Base-by-base conservation (phyloP, 2,113 vertebrate genomes). In the Vanacampus margaritifer region DNA sequence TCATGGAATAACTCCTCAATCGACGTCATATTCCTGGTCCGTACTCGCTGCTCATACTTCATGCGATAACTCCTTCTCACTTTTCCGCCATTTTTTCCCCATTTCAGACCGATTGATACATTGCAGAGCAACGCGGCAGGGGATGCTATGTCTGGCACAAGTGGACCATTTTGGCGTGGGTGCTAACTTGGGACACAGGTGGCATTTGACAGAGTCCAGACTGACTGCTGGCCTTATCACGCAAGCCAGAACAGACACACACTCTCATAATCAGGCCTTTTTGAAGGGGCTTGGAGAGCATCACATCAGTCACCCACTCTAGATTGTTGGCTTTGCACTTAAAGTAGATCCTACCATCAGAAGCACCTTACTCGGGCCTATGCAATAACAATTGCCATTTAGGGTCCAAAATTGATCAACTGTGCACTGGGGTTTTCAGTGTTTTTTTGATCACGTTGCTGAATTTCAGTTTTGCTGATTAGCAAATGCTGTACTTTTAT, bases 171-270 rank as follows among this genome's bases (percentile, higher is more conserved):
- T 82, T 78, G 82, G 71, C 48, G 2, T 2, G 68, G 78, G 57
- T 54, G 45, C 78, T 80, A 73, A 81, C 59, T 61, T n/a, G 67
- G 65, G 79, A 83, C 82, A 69, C 64, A 79, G 84, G 89, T 86
- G 87, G 71, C 28, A 3, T 61, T 81, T 82, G 90, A 91, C 84
- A 84, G 68, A 86, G 51, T 79, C 73, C 89, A 90, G 87, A 83
- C 74, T 50, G 62, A 78, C 76, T 43, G 3, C 66, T 39, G 60
- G 46, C 72, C 73, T 89, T 91, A 89, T 90, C 87, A 72, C 41
- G 36, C 51, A 57, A 7, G n/a, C 19, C 65, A 73, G 63, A 74
- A 46, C 48, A 46, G 68, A 39, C 66, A 56, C 65, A 43, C 50
- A 39, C 58, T 73, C 59, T 43, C 37, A 1, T 23, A 56, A 26